phyloP scores from a whole-genome alignment of 2,113 vertebrate genomes.

The Siniperca chuatsi region DNA sequence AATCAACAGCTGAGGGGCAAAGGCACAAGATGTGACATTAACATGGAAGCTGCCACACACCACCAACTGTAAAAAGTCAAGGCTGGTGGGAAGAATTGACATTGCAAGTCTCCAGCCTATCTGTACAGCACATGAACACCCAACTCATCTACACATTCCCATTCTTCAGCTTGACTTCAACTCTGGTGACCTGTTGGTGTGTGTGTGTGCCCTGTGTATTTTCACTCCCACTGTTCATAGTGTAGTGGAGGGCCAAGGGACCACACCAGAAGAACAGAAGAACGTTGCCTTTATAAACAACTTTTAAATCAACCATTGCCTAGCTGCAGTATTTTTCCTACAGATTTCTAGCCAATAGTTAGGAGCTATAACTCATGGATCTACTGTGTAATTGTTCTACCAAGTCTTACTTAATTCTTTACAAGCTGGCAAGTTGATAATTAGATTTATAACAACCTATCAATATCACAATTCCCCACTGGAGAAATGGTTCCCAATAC shows the following conservation, averaged over 20 bases:
- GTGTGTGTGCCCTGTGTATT: constrained; percentile 50
- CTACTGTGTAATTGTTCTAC: constrained; percentile 25
- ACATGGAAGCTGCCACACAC: constrained; percentile 42
- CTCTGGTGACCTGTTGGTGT: constrained; percentile 66
- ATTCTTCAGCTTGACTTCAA: constrained; percentile 61
- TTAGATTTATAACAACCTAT: constrained; percentile 23
- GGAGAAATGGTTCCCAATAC: not conserved
- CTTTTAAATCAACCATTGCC: constrained; percentile 60
- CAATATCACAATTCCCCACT: constrained; percentile 4
- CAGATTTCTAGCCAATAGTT: constrained; percentile 46
- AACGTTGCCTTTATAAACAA: constrained; percentile 70
- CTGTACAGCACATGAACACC: constrained; percentile 62
- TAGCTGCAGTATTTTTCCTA: constrained; percentile 54
- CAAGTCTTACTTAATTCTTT: constrained; percentile 23
- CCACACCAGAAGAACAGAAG: constrained; percentile 80
- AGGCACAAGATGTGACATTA: constrained; percentile 11
- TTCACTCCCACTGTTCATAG: constrained; percentile 64
- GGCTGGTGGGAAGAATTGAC: constrained; percentile 28
- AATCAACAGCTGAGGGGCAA: not conserved
- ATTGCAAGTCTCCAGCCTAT: constrained; percentile 44
- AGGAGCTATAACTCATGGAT: constrained; percentile 43
- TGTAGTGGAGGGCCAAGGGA: constrained; percentile 66
- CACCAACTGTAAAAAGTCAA: constrained; percentile 36
- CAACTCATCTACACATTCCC: constrained; percentile 69
- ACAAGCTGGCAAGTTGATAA: constrained; percentile 28